Evolutionary conservation across 2,797 vertebrate species (phyloP).

Genomic region (Myiothlypis chrysogaster): DNA sequence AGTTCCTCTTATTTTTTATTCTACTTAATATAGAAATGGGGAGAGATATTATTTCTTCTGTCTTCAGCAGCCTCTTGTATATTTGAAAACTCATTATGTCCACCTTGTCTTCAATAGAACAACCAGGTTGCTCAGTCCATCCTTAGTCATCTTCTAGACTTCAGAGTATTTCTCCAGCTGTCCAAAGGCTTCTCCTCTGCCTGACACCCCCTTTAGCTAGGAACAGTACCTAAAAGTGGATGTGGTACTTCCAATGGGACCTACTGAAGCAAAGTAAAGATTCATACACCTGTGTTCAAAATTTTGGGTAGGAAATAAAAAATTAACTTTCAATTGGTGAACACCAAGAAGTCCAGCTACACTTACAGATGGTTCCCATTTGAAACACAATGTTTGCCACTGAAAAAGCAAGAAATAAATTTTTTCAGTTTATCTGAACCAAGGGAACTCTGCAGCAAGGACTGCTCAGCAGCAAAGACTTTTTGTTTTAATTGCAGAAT

Average conservation of each 20-base stretch:
- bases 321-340: not conserved
- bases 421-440: not conserved
- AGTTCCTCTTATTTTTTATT: not conserved
- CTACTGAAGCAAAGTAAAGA: not conserved
- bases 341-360: not conserved
- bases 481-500: conserved; percentile 9
- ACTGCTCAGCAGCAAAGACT: not conserved
- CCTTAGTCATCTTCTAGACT: not conserved
- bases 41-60: not conserved
- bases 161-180: not conserved
- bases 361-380: not conserved
- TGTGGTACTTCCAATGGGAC: not conserved
- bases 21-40: not conserved
- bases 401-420: not conserved
- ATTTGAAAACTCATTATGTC: not conserved
- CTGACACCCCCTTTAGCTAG: not conserved
- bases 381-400: not conserved
- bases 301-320: not conserved
- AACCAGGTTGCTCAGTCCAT: not conserved
- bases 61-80: not conserved
- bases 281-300: not conserved
- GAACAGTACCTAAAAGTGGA: not conserved
- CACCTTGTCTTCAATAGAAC: not conserved
- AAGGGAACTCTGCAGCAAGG: not conserved
- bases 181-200: not conserved